Conservation (phyloP, 2,888 invertebrate genomes). For the Polymixis flavicincta region DNA sequence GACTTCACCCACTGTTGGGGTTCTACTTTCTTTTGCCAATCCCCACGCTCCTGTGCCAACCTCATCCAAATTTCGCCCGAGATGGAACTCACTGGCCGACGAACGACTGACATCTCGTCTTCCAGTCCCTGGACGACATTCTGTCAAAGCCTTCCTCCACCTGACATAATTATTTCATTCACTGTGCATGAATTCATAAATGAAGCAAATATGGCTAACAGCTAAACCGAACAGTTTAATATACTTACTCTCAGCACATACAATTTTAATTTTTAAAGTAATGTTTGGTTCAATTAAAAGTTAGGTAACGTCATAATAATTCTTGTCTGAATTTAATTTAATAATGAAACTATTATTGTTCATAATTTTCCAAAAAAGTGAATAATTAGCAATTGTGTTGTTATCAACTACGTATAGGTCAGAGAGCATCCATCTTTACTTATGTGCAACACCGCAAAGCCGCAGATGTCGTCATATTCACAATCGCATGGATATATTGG, state of each 20-base stretch:
- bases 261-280: neutral
- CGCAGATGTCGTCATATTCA: conserved; percentile 9
- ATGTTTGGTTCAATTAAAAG: neutral
- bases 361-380: neutral
- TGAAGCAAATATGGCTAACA: neutral
- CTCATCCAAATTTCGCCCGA: too few species aligned
- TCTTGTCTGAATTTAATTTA: neutral
- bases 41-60: too few species aligned
- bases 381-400: too few species aligned
- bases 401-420: too few species aligned
- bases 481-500: conserved; percentile 1
- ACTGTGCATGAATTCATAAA: neutral
- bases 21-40: too few species aligned
- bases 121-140: too few species aligned
- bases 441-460: conserved; percentile 8
- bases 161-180: neutral
- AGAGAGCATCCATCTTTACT: neutral
- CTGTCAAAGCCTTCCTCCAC: too few species aligned
- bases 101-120: too few species aligned
- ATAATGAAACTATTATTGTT: neutral
- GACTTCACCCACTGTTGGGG: too few species aligned
- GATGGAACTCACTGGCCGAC: too few species aligned
- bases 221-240: neutral
- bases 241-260: neutral
- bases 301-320: neutral